These are phyloP conservation scores for Lasioglossum oenotherae DNA, from an alignment of 2,888 invertebrate species.

Conservation along the genomic window DNA sequence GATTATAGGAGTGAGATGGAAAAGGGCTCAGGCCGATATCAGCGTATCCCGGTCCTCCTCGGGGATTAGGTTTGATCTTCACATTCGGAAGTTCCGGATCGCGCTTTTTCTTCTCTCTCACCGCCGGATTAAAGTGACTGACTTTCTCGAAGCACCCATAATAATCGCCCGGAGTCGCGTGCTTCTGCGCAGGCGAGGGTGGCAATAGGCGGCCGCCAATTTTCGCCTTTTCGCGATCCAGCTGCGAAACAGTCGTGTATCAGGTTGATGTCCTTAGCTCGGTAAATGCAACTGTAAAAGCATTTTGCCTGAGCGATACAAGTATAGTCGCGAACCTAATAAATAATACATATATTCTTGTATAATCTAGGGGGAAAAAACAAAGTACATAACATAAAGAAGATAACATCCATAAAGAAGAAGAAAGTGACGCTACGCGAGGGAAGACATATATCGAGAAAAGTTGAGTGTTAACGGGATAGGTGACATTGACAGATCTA, in stretches of 20 bases:
- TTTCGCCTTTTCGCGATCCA: slow-evolving; percentile 40
- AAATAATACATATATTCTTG: no score
- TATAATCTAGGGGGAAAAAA: no score
- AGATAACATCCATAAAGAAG: no score
- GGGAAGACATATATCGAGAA: not conserved
- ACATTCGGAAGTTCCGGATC: slow-evolving; percentile 68
- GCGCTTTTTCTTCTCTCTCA: slow-evolving; percentile 34
- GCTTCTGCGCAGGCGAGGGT: slow-evolving; percentile 82
- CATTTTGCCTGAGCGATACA: not conserved
- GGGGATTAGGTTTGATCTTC: slow-evolving; percentile 75
- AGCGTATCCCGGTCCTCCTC: slow-evolving; percentile 85
- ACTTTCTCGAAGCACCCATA: slow-evolving; percentile 84
- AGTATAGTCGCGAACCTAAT: not conserved
- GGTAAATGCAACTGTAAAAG: slow-evolving; percentile 22
- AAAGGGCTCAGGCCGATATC: slow-evolving; percentile 85
- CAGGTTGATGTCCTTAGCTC: slow-evolving; percentile 20
- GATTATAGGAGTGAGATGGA: slow-evolving; percentile 68
- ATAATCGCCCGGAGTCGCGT: slow-evolving; percentile 86
- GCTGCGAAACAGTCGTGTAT: slow-evolving; percentile 43
- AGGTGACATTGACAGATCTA: not conserved
- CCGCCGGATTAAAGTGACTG: slow-evolving; percentile 76
- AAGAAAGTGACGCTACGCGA: no score
- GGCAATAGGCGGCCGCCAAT: slow-evolving; percentile 59
- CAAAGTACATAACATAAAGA: no score
- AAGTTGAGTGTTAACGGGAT: not conserved